Evolutionary conservation across 2,113 vertebrate species (phyloP).

Genomic region (Hymenochirus boettgeri): DNA sequence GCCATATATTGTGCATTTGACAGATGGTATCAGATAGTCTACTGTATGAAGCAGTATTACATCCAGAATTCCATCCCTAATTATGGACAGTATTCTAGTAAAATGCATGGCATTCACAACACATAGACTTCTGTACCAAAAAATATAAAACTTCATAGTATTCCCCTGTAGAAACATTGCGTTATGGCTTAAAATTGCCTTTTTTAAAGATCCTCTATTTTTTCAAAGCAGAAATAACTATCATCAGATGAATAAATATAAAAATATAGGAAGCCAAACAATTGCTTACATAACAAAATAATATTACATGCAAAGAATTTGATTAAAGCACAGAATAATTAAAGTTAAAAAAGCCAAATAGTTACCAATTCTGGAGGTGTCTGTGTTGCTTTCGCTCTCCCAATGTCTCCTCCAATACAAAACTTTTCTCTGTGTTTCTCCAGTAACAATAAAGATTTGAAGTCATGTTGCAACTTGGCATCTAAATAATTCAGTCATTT

Average conservation of each 20-base stretch:
- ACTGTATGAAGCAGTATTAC: no score
- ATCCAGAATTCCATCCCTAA: no score
- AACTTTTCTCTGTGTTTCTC: slow-evolving; percentile 52
- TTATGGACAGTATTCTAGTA: no score
- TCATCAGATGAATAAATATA: neutral
- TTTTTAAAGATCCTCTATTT: no score
- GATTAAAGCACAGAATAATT: neutral
- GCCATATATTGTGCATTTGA: no score
- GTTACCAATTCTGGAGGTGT: slow-evolving; percentile 44
- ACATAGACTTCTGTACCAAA: no score
- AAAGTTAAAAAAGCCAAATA: neutral
- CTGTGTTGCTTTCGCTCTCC: slow-evolving; percentile 29
- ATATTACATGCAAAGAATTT: neutral
- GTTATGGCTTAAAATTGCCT: no score
- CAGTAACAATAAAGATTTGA: slow-evolving; percentile 48
- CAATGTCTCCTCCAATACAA: slow-evolving; percentile 47
- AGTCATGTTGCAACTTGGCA: slow-evolving; percentile 50
- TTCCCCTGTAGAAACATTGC: no score
- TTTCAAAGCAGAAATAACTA: no score
- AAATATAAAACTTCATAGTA: no score
- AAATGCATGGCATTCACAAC: no score
- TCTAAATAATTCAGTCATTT: slow-evolving; percentile 39
- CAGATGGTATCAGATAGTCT: no score
- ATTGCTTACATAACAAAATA: neutral
- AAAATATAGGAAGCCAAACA: neutral